Conservation (phyloP, 1,140 invertebrate genomes). For the Drosophila miranda region DNA sequence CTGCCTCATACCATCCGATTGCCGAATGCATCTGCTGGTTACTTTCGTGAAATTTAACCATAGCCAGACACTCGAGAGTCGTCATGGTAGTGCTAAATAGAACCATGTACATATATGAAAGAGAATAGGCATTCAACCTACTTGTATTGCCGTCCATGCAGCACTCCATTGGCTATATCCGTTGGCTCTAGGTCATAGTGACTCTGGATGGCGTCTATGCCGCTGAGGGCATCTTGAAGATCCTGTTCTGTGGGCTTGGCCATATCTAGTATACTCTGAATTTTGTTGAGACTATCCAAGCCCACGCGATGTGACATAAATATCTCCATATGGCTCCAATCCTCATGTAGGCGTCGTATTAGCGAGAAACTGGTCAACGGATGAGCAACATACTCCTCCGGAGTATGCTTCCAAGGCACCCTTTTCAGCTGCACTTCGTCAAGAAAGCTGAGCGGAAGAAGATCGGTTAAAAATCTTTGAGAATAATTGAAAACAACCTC, state of each 20-base stretch:
- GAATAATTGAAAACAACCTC: slow-evolving; percentile 3
- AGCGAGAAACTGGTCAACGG: slow-evolving; percentile 42
- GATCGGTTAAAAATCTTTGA: neutral
- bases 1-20: slow-evolving; percentile 16
- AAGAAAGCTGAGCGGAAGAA: slow-evolving; percentile 15
- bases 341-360: slow-evolving; percentile 42
- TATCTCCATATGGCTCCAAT: slow-evolving; percentile 42
- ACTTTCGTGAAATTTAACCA: neutral
- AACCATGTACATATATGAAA: neutral
- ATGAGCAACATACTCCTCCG: slow-evolving; percentile 28
- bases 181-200: slow-evolving; percentile 15
- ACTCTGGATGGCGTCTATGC: slow-evolving; percentile 16
- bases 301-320: slow-evolving; percentile 22
- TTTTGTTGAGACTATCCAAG: neutral
- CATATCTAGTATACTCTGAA: slow-evolving; percentile 2
- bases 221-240: slow-evolving; percentile 20
- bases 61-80: slow-evolving; percentile 13
- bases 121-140: neutral
- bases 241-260: slow-evolving; percentile 10
- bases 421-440: slow-evolving; percentile 10
- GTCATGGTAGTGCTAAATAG: slow-evolving; percentile 14
- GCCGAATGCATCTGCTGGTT: neutral
- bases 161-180: slow-evolving; percentile 30
- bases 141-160: slow-evolving; percentile 36
- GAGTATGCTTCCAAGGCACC: neutral